phyloP scores from a whole-genome alignment of 1,140 invertebrate species.

The Drosophila bifasciata region DNA sequence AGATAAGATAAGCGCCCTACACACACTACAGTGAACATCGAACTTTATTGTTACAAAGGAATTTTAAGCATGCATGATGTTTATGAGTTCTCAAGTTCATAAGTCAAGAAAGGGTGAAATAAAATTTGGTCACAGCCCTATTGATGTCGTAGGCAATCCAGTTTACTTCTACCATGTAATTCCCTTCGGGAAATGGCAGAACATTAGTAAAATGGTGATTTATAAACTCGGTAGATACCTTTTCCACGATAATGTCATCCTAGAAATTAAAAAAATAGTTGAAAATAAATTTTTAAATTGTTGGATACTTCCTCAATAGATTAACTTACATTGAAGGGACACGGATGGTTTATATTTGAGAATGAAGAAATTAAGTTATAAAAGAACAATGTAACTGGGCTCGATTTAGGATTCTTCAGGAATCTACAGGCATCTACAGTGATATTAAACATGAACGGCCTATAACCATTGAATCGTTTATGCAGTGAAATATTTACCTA shows the following conservation, averaged over 20 bases:
- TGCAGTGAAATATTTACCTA: not conserved
- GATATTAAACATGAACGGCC: not conserved
- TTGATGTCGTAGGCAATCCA: not conserved
- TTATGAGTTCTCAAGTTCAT: too few relatives aligned
- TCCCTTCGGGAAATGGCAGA: slow-evolving; percentile 1
- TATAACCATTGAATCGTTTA: slow-evolving; percentile 4
- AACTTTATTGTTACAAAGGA: too few relatives aligned
- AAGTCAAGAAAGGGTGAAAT: not conserved
- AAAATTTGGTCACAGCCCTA: not conserved
- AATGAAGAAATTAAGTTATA: too few relatives aligned
- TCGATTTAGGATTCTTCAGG: not conserved
- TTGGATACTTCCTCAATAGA: too few relatives aligned
- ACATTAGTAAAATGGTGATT: not conserved
- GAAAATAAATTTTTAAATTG: not conserved
- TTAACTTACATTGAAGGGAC: slow-evolving; percentile 5
- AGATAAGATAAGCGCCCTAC: too few relatives aligned
- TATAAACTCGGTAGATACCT: not conserved
- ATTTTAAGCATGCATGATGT: too few relatives aligned
- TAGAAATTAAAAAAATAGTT: not conserved
- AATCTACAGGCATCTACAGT: slow-evolving; percentile 1
- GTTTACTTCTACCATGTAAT: not conserved
- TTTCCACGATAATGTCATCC: not conserved
- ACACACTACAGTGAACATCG: too few relatives aligned
- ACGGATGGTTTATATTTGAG: too few relatives aligned
- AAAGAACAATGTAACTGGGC: not conserved